A percentile compares a stretch with the other conserved stretches of the same genome.
Evolutionary conservation across 2,797 vertebrate species (phyloP).

Genomic region (Microctenopoma steveboyesi): DNA sequence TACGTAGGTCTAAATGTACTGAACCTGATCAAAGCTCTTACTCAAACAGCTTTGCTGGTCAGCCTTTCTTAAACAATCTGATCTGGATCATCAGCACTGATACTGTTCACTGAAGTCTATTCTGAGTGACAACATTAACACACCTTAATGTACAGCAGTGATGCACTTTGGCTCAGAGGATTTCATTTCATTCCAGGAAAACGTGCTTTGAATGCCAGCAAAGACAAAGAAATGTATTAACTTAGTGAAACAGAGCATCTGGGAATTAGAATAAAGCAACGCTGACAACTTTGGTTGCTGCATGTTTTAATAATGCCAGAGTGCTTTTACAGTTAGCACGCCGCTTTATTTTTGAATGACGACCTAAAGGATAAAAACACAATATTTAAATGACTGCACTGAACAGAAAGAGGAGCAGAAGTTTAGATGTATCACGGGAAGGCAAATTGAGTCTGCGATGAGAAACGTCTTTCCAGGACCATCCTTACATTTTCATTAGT

Average conservation of each 20-base stretch:
- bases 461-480: constrained; percentile 15
- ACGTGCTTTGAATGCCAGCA: constrained; percentile 10
- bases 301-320: not conserved
- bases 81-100: not conserved
- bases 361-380: constrained; percentile 23
- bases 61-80: constrained; percentile 12
- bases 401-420: constrained; percentile 14
- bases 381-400: constrained; percentile 32
- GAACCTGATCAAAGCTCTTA: no score
- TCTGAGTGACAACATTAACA: constrained; percentile 14
- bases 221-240: not conserved
- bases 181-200: constrained; percentile 20
- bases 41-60: not conserved
- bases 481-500: constrained; percentile 44
- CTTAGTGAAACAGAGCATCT: not conserved
- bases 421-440: constrained; percentile 13
- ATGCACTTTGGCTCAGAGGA: constrained; percentile 21
- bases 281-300: constrained; percentile 2
- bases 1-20: no score
- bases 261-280: not conserved
- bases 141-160: not conserved
- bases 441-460: constrained; percentile 37
- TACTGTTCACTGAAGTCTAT: not conserved
- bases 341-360: constrained; percentile 7
- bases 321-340: constrained; percentile 10